Base-by-base conservation (phyloP, 2,888 invertebrate genomes). In the Microctonus brassicae region DNA sequence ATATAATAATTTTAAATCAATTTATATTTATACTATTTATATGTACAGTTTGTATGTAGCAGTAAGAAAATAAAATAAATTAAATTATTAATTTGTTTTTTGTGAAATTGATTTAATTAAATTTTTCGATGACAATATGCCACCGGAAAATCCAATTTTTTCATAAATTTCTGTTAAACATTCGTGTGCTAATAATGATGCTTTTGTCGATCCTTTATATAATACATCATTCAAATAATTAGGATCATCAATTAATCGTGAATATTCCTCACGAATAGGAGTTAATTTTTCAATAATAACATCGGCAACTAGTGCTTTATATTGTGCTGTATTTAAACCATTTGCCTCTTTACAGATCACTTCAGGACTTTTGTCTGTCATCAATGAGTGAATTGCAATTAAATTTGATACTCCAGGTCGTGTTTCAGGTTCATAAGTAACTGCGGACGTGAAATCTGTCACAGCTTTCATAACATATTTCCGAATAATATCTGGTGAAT, bases 361-460 rank as follows among this genome's bases (percentile, higher is more conserved):
- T 76, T 93, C 92, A 2, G 92, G 89, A 64, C 90, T 85, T 86
- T 91, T 89, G 58, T 91, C 94, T 20, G 92, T 91, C 22, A 95
- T 89, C 70, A 94, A 90, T 62, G 95, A 93, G 89, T 97, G 95
- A 75, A 98, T 94, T 69, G 90, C 89, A 75, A 99, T 90, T 69
- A 99, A 90, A 89, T 99, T 99, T 62, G 97, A 90, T 17, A 99
- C 94, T 26, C 97, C 99, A 0, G 96, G 94, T 75, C 99, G 90
- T 6, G 87, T 85, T 67, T 90, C 91, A 0, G 94, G 94, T 77
- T 97, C 94, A 87, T 91, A 98, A 11, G 94, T 93, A 10, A 99
- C 91, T 83, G 91, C 91, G 0, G 97, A 94, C 0, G 91, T 94
- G 81, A 92, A 95, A 88, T 99, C 99, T 0, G 98, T 98, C 5